Evolutionary conservation across 2,113 vertebrate genomes (phyloP).

Genomic region (Uropsilus gracilis): DNA sequence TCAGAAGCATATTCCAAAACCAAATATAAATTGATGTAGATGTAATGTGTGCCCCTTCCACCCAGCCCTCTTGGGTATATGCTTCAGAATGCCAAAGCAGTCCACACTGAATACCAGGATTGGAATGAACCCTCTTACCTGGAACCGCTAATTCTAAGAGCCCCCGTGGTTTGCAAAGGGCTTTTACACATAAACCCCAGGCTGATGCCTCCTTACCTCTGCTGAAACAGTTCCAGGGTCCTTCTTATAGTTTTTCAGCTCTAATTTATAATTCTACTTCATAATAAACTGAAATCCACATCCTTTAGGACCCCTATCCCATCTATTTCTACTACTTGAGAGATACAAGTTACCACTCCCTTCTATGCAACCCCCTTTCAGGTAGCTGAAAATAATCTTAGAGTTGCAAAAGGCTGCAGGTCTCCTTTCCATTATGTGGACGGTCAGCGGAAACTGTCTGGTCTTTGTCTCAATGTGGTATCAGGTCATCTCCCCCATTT

Average conservation of each 20-base stretch:
- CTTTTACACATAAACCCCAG: background rate
- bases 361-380: background rate
- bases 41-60: background rate
- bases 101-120: background rate
- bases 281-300: background rate
- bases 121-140: background rate
- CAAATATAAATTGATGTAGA: background rate
- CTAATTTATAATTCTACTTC: background rate
- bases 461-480: background rate
- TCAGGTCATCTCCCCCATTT: background rate
- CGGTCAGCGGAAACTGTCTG: background rate
- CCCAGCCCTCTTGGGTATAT: background rate
- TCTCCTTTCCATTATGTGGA: background rate
- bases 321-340: background rate
- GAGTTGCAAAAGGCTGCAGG: too few relatives aligned
- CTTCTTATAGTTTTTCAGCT: background rate
- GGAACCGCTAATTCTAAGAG: background rate
- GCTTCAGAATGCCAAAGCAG: background rate
- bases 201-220: background rate
- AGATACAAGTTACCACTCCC: background rate
- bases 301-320: background rate
- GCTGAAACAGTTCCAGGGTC: background rate
- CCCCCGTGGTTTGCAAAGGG: background rate
- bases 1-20: conserved; percentile 13
- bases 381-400: background rate